Evolutionary conservation across 2,888 invertebrate genomes (phyloP).

Genomic region (Chrysomela aeneicollis): DNA sequence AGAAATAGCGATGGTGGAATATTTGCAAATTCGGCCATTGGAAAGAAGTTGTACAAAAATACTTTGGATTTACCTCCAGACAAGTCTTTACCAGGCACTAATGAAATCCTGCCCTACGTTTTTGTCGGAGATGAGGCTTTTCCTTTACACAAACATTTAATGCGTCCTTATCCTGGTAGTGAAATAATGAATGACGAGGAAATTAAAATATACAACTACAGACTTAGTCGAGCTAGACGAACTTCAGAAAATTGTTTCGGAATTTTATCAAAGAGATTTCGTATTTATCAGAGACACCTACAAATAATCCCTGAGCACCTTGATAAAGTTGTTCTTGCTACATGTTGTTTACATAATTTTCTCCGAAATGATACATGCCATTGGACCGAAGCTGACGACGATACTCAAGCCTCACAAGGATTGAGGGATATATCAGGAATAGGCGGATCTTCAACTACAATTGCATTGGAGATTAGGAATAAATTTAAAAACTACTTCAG

Average conservation of each 20-base stretch:
- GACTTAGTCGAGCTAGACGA: slow-evolving; percentile 3
- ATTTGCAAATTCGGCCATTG: slow-evolving; percentile 3
- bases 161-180: slow-evolving; percentile 22
- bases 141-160: slow-evolving; percentile 13
- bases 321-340: slow-evolving; percentile 6
- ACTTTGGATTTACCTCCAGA: not conserved
- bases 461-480: slow-evolving; percentile 6
- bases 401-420: slow-evolving; percentile 2
- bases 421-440: not conserved
- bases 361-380: slow-evolving; percentile 7
- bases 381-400: not conserved
- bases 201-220: slow-evolving; percentile 9
- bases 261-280: not conserved
- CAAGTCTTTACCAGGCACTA: slow-evolving; percentile 2
- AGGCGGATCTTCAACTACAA: not conserved
- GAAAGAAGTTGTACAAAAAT: not conserved
- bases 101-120: not conserved
- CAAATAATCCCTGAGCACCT: not conserved
- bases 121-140: slow-evolving; percentile 12
- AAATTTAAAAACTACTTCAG: not conserved
- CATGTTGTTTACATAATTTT: slow-evolving; percentile 10
- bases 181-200: not conserved
- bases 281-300: not conserved
- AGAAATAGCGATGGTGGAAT: not conserved
- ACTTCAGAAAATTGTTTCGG: slow-evolving; percentile 4